Evolutionary conservation across 2,797 vertebrate species (phyloP).

Genomic region (Scomberomorus guttatus): DNA sequence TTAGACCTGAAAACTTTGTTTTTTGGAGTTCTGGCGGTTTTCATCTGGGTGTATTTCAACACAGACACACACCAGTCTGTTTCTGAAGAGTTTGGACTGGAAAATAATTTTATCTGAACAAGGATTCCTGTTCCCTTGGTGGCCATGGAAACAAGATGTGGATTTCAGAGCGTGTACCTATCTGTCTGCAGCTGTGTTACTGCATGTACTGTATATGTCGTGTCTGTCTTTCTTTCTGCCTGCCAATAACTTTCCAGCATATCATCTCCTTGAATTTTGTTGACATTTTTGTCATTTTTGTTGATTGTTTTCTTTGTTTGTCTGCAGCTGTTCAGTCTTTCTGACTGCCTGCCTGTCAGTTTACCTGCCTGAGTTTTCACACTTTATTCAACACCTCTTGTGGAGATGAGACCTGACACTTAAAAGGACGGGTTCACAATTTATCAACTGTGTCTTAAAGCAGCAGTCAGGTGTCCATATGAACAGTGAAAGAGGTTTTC

Average conservation of each 20-base stretch:
- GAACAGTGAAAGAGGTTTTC: too few species aligned
- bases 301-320: neutral
- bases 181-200: conserved; percentile 23
- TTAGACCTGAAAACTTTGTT: neutral
- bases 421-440: too few species aligned
- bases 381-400: neutral
- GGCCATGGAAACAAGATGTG: conserved; percentile 71
- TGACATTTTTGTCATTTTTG: neutral
- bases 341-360: neutral
- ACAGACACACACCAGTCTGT: neutral
- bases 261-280: neutral
- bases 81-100: conserved; percentile 20
- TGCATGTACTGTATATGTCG: conserved; percentile 7
- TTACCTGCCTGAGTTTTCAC: neutral
- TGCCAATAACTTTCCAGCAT: conserved; percentile 13
- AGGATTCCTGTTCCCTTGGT: conserved; percentile 47
- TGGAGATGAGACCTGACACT: conserved; percentile 11
- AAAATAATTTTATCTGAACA: conserved; percentile 14
- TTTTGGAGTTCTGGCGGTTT: neutral
- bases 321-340: neutral
- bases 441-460: too few species aligned
- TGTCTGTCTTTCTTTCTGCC: neutral
- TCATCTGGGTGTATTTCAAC: neutral
- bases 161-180: conserved; percentile 4
- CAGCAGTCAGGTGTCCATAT: too few species aligned